A percentile compares a stretch with the other conserved stretches of the same genome.
Conservation (phyloP, 1,140 invertebrate genomes). For the Matsumurasca onukii region DNA sequence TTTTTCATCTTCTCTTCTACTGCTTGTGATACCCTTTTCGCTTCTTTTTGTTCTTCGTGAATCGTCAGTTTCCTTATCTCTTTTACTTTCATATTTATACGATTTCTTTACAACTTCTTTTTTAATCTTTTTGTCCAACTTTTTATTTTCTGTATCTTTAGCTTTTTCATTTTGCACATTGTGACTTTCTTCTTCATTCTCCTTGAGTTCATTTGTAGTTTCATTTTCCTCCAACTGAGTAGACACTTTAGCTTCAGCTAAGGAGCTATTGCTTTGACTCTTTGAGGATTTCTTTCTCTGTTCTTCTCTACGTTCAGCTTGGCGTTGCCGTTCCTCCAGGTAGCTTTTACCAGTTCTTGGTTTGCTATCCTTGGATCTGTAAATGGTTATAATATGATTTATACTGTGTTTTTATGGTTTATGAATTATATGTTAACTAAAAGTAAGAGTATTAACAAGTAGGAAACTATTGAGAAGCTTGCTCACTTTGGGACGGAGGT, state of each 20-base stretch:
- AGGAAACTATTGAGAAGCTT: too few relatives aligned
- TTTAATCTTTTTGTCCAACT: constrained; percentile 25
- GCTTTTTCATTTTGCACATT: constrained; percentile 20
- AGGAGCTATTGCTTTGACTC: constrained; percentile 15
- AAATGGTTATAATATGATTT: too few relatives aligned
- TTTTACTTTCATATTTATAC: constrained; percentile 21
- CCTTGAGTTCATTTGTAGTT: constrained; percentile 13
- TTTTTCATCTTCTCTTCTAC: constrained; percentile 18
- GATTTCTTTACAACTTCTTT: constrained; percentile 7
- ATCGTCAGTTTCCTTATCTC: constrained; percentile 27
- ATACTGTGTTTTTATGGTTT: too few relatives aligned
- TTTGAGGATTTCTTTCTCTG: constrained; percentile 33
- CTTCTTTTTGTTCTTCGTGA: constrained; percentile 23
- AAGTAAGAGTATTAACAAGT: too few relatives aligned
- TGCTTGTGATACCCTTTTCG: constrained; percentile 13
- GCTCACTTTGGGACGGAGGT: too few relatives aligned
- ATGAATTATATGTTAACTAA: too few relatives aligned
- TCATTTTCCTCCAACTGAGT: constrained; percentile 18
- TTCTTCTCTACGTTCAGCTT: constrained; percentile 36
- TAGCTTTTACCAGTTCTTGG: constrained; percentile 39
- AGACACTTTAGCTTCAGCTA: constrained; percentile 24
- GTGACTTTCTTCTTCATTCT: constrained; percentile 9
- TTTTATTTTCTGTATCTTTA: constrained; percentile 25
- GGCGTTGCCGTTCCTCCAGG: constrained; percentile 38
- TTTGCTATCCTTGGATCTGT: constrained; percentile 37